These are phyloP conservation scores for Pachydiplax longipennis DNA, from an alignment of 2,888 invertebrate species.

Conservation along the genomic window DNA sequence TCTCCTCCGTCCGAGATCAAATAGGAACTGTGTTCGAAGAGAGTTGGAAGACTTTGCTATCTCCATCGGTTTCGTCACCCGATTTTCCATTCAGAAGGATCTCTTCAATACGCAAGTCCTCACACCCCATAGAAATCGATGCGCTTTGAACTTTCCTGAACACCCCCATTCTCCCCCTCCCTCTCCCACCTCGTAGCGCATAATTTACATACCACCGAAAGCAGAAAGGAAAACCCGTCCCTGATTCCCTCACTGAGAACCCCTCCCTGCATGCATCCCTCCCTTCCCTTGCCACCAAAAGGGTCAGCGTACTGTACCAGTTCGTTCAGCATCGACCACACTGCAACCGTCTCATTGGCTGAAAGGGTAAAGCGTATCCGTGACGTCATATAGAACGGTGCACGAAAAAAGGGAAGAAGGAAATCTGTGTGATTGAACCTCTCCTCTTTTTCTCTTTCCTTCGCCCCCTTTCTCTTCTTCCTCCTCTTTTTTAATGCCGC, in stretches of 20 bases:
- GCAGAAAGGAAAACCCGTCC: not conserved
- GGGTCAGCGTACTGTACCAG: conserved; percentile 16
- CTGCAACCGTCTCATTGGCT: not conserved
- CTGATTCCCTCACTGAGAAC: not conserved
- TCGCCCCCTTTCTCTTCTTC: not conserved
- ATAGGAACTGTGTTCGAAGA: not conserved
- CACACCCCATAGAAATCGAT: not conserved
- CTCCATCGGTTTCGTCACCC: not conserved
- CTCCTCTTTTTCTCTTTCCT: not conserved
- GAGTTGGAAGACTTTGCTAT: not conserved
- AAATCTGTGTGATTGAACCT: not conserved
- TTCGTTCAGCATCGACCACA: conserved; percentile 15
- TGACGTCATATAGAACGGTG: not conserved
- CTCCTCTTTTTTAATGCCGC: not conserved
- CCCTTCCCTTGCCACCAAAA: not conserved
- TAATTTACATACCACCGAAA: not conserved
- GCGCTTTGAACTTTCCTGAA: not conserved
- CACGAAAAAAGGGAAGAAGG: not conserved
- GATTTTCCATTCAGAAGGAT: not conserved
- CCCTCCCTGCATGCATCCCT: not conserved
- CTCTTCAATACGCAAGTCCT: not conserved
- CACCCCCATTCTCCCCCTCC: not conserved
- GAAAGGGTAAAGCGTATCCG: not conserved
- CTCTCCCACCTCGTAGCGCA: not conserved
- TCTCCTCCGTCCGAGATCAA: too few species aligned